A percentile compares a stretch with the other conserved stretches of the same genome.
phyloP scores from a whole-genome alignment of 1,140 invertebrate species.

The Sminthurinus signatus region DNA sequence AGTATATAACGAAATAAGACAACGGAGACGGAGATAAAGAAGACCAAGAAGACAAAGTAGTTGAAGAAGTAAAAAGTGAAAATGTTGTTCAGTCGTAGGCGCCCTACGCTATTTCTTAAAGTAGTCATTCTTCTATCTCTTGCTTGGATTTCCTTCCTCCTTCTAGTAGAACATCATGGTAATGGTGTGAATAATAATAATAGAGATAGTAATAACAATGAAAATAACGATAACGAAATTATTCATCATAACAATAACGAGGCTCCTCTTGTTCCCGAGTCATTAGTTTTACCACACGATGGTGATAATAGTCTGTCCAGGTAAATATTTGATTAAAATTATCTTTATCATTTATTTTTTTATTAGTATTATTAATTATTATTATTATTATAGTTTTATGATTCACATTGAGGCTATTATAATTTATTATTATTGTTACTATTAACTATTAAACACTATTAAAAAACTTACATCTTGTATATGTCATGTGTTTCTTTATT shows the following conservation, averaged over 20 bases:
- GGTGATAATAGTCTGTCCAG: neutral
- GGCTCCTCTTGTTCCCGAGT: neutral
- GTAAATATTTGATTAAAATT: too few species aligned
- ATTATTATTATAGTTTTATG: too few species aligned
- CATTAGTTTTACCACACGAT: neutral
- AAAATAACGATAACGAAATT: neutral
- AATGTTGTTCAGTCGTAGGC: neutral
- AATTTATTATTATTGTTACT: too few species aligned
- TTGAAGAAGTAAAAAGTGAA: conserved; percentile 1
- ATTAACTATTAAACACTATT: too few species aligned
- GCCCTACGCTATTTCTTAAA: conserved; percentile 11
- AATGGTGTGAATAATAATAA: neutral
- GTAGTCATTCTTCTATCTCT: conserved; percentile 1
- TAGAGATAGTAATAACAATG: neutral
- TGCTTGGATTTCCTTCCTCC: conserved; percentile 7
- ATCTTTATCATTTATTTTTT: too few species aligned
- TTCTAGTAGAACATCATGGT: conserved; percentile 4
- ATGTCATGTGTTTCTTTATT: too few species aligned
- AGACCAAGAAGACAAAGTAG: too few species aligned
- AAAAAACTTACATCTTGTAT: too few species aligned
- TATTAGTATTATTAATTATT: too few species aligned
- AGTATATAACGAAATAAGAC: too few species aligned
- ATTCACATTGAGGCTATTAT: too few species aligned
- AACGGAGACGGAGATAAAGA: too few species aligned
- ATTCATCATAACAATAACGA: neutral